These are phyloP conservation scores for Fregata magnificens DNA, from an alignment of 2,113 vertebrate genomes.

Conservation along the genomic window DNA sequence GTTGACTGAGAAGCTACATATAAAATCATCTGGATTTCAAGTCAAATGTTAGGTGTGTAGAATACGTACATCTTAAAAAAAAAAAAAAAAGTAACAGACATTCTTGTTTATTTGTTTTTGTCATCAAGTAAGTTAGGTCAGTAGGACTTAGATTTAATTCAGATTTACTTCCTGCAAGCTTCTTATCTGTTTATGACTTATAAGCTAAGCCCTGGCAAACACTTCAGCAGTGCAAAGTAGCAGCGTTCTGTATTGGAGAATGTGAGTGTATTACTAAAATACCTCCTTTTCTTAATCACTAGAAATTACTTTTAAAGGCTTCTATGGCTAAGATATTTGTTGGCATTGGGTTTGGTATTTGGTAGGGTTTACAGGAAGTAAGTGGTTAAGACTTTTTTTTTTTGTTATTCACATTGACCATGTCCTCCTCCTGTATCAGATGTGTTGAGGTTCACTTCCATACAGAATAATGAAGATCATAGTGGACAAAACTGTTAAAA, in stretches of 20 bases:
- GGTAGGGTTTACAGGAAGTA: background rate
- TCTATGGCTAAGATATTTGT: background rate
- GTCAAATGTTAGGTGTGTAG: background rate
- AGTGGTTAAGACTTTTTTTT: background rate
- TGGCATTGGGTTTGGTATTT: background rate
- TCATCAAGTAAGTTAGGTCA: background rate
- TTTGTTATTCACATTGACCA: background rate
- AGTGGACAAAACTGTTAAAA: background rate
- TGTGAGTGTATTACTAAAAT: background rate
- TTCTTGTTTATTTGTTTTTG: background rate
- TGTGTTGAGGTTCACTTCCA: background rate
- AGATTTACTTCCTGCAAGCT: background rate
- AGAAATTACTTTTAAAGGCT: accelerated
- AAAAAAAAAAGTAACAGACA: background rate
- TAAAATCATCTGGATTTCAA: background rate
- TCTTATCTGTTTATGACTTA: background rate
- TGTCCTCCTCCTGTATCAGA: background rate
- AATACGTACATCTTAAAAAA: background rate
- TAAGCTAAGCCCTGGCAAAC: background rate
- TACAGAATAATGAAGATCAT: background rate
- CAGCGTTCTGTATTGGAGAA: background rate
- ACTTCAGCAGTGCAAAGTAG: background rate
- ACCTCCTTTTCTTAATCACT: background rate
- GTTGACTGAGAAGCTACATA: background rate
- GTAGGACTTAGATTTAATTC: background rate